phyloP scores from a whole-genome alignment of 2,797 vertebrate genomes.

The Phrynocephalus guinanensis region DNA sequence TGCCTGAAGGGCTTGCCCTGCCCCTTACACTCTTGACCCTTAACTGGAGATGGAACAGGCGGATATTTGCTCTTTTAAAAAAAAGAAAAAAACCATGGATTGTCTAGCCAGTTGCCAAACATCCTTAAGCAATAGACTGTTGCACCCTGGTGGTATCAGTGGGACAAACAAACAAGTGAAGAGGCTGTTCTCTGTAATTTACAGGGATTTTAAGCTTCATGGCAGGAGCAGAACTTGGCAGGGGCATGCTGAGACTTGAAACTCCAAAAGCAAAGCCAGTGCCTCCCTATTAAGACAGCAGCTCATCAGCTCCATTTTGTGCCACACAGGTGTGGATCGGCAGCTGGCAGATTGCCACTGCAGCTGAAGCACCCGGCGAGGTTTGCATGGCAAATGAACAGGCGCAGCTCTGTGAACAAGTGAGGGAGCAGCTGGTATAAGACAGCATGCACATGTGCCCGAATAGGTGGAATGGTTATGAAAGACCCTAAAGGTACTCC shows the following conservation, averaged over 20 bases:
- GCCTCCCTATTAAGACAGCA: slow-evolving; percentile 16
- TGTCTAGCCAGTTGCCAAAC: background rate
- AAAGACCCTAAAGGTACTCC: background rate
- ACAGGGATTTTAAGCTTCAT: background rate
- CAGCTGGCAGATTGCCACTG: background rate
- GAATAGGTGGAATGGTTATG: background rate
- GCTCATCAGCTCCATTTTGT: slow-evolving; percentile 29
- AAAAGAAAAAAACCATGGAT: too few species aligned
- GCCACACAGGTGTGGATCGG: slow-evolving; percentile 15
- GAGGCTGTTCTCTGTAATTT: background rate
- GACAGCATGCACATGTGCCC: background rate
- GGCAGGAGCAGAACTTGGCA: background rate
- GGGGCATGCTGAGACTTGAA: slow-evolving; percentile 2
- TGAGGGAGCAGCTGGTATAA: background rate
- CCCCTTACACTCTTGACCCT: background rate
- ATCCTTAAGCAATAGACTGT: background rate
- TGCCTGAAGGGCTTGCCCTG: background rate
- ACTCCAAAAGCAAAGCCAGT: background rate
- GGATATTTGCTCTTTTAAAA: background rate
- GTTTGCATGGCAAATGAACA: background rate
- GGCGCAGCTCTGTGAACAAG: background rate
- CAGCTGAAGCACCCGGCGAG: background rate
- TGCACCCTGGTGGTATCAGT: background rate
- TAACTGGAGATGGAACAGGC: background rate
- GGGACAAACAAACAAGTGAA: background rate